Evolutionary conservation across 2,797 vertebrate genomes (phyloP), one percentile per base, ranked within the genome.

Genomic region (Dicrostonyx torquatus): DNA sequence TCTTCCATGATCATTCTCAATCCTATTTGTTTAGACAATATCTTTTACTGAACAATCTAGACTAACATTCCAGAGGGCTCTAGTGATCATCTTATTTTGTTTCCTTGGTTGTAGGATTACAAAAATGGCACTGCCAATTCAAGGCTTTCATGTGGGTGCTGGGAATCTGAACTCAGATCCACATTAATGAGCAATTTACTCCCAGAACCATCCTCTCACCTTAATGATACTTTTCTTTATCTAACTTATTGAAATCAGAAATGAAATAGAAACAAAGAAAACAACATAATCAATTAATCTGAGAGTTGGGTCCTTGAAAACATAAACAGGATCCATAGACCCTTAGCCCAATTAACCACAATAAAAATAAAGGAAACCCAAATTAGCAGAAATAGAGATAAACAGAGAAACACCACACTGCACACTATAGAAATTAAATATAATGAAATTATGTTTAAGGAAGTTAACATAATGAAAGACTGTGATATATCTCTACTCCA

Each of bases 211-310:
- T 86, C 48, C 14, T 20, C 3, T n/a, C 24, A 13, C 1, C 3
- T 43, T 53, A 70, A 18, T 53, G 45, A 15, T 34, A 31, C 24
- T n/a, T 79, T 20, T 26, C 7, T 75, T 66, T 4, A 34, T 84
- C 43, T 91, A 3, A 64, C 5, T 53, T 91, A 31, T 20, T 91
- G 29, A 94, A 95, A 79, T 7, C 24, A 76, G 9, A 95, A 94
- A 72, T 79, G 40, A 83, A 83, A 83, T 12, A 64, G 17, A 48
- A 48, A 48, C 58, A 34, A 34, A 62, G n/a, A 31, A 34, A 64
- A 34, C 26, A 45, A 13, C 5, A 13, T 15, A 34, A 11, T 11
- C 14, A 20, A 48, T 34, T 20, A 84, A 45, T 34, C 10, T 84
- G 60, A 84, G 18, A 83, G 29, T 13, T 66, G 11, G 29, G 22